phyloP scores from a whole-genome alignment of 2,888 invertebrate genomes.

The Cerastoderma edule region DNA sequence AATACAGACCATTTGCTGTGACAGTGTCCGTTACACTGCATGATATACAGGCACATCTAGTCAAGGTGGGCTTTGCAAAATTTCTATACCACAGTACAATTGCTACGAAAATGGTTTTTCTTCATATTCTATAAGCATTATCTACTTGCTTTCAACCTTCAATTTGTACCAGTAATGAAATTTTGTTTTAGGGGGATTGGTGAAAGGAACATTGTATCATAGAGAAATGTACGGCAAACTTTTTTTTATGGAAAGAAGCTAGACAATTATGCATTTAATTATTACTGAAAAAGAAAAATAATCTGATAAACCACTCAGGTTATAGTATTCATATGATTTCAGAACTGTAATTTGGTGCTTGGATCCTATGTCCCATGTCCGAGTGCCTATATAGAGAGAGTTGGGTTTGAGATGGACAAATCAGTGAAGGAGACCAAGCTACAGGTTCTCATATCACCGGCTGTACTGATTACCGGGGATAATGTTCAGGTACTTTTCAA shows the following conservation, averaged over 20 bases:
- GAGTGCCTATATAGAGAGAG: constrained; percentile 87
- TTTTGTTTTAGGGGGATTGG: no score
- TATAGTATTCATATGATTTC: no score
- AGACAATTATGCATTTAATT: no score
- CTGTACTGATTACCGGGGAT: constrained; percentile 87
- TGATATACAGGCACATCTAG: constrained; percentile 96
- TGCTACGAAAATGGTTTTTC: not conserved
- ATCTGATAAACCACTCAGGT: no score
- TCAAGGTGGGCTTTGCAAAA: constrained; percentile 86
- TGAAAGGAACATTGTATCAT: no score
- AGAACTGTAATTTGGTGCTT: constrained; percentile 94
- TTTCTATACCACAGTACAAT: not conserved
- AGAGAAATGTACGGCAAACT: no score
- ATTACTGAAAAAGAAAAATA: no score
- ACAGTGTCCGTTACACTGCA: constrained; percentile 96
- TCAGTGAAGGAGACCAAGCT: constrained; percentile 95
- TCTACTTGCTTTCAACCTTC: no score
- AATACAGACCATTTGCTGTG: constrained; percentile 95
- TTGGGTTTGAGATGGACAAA: constrained; percentile 99
- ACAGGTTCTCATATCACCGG: constrained; percentile 92
- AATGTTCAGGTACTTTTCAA: constrained; percentile 71
- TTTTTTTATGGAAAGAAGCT: not conserved
- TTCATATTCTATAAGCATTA: no score
- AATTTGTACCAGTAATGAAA: no score
- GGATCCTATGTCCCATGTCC: constrained; percentile 90